phyloP scores from a whole-genome alignment of 1,140 invertebrate genomes.

The Aethina tumida region DNA sequence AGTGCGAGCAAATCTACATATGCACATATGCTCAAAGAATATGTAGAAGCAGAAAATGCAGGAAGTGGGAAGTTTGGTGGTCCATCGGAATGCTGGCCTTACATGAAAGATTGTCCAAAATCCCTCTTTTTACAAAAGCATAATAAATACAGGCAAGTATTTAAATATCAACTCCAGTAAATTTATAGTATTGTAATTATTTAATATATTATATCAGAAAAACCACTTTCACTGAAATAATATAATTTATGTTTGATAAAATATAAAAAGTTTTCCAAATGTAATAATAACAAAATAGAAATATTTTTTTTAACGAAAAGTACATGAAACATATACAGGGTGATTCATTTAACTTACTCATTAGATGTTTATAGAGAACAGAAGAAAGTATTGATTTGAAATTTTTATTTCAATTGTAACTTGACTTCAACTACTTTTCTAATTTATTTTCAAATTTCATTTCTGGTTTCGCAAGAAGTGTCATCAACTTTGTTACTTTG shows the following conservation, averaged over 20 bases:
- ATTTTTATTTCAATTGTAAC: too few species aligned
- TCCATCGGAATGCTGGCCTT: constrained; percentile 73
- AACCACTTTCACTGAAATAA: constrained; percentile 1
- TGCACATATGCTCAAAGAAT: constrained; percentile 57
- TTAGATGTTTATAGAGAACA: too few species aligned
- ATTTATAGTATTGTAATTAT: not conserved
- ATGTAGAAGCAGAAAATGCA: constrained; percentile 67
- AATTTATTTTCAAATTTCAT: too few species aligned
- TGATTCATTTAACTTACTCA: too few species aligned
- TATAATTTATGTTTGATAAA: constrained; percentile 4
- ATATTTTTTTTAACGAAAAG: not conserved
- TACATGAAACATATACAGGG: not conserved
- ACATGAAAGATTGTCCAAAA: constrained; percentile 72
- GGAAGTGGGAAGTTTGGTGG: constrained; percentile 48
- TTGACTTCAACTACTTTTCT: too few species aligned
- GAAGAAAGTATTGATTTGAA: too few species aligned
- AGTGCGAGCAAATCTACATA: constrained; percentile 75
- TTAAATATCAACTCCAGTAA: constrained; percentile 9
- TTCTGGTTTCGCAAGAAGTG: too few species aligned
- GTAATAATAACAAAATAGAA: not conserved
- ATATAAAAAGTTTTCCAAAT: not conserved
- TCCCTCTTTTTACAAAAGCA: constrained; percentile 58
- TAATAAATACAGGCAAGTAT: constrained; percentile 54
- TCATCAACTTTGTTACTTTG: too few species aligned
- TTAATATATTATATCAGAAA: not conserved